These are phyloP conservation scores for Macrotis lagotis DNA, from an alignment of 2,113 vertebrate genomes.

Conservation along the genomic window DNA sequence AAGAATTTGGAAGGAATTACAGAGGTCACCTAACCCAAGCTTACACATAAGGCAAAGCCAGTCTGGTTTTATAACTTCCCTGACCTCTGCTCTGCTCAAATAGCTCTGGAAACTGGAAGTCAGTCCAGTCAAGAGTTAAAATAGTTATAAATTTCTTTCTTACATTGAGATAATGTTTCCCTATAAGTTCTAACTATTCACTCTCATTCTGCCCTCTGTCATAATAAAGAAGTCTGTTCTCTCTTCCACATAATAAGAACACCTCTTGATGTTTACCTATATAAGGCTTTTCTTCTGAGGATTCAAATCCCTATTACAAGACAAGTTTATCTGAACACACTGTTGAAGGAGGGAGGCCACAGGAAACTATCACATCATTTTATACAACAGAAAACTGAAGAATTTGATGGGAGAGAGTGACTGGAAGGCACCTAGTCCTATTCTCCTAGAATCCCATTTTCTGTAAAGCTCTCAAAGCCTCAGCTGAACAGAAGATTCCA, in stretches of 20 bases:
- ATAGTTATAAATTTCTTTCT: neutral
- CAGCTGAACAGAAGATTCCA: neutral
- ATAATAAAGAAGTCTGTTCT: neutral
- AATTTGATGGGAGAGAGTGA: neutral
- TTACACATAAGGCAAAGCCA: neutral
- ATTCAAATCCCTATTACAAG: neutral
- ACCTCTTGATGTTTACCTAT: neutral
- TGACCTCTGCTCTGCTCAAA: neutral
- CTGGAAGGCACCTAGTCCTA: neutral
- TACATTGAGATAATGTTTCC: neutral
- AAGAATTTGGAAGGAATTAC: neutral
- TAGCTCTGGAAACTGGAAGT: neutral
- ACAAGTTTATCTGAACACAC: neutral
- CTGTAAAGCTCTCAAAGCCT: neutral
- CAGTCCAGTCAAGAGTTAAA: neutral
- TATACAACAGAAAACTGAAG: neutral
- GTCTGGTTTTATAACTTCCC: neutral
- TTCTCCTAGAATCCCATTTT: neutral
- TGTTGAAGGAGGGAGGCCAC: neutral
- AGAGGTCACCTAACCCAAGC: neutral
- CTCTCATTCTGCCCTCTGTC: neutral
- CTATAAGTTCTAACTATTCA: neutral
- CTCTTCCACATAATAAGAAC: neutral
- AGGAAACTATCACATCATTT: neutral
- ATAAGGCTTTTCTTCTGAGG: neutral